Evolutionary conservation across 1,140 invertebrate genomes (phyloP), one percentile per base, ranked within the genome.

Genomic region (Diabrotica undecimpunctata): DNA sequence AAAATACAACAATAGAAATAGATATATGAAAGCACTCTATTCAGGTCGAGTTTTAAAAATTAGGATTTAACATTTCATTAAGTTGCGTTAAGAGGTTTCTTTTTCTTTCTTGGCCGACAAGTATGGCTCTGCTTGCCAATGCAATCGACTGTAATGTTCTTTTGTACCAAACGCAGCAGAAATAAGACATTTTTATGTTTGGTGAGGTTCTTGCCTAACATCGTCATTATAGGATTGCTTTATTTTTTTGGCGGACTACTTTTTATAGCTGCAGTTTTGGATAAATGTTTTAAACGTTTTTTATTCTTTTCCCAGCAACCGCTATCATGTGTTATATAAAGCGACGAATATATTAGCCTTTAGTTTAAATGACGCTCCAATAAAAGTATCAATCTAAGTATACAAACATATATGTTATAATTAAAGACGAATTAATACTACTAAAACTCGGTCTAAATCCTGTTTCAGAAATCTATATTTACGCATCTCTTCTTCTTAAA

Each of bases 51-150:
- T 62, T 62, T 60, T 54, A 52, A 54, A 62, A 62, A 62, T 62
- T 62, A 14, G 51, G 61, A 46, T 62, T 54, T 62, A 62, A 54
- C 61, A 54, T 62, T 62, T 62, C 53, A 62, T 62, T 62, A 54
- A 60, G 59, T n/a, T 52, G 59, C 46, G 50, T 61, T 52, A 50
- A 61, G 59, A 62, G 61, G 61, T 41, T n/a, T 46, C 41, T n/a
- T 46, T 46, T 46, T 46, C 37, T 46, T 62, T 14, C 35, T 54
- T 35, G 61, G 38, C 61, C 51, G 61, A 46, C 61, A 11, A 60
- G 36, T 62, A 39, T 46, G 39, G 38, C 52, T 38, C 25, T 62
- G 37, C 52, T 62, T 62, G 35, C 25, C 61, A 38, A 62, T 38
- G 61, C 36, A 62, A 62, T 62, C 61, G 61, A 62, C 25, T 62